Evolutionary conservation across 1,140 invertebrate genomes (phyloP), one percentile per base, ranked within the genome.

Genomic region (Philotrypesis tridentata): DNA sequence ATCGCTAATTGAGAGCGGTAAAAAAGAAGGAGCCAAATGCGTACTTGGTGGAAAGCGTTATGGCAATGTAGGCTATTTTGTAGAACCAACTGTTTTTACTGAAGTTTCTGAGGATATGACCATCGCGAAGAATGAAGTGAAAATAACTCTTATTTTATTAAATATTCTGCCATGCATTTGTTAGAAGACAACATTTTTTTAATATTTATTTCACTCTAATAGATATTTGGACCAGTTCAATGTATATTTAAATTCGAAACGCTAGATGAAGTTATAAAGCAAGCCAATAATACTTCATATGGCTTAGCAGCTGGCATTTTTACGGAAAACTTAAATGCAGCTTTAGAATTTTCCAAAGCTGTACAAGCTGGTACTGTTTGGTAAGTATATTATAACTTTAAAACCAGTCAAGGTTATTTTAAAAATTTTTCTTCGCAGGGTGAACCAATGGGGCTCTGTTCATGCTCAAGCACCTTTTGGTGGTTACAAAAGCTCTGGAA

Each of bases 241-340:
- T 92, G 92, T 68, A 94, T 96, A 48, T 87, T 95, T 17, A 95
- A 95, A 88, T 99, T 98, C 87, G 95, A 96, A 61, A 95, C 94
- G 14, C 90, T 98, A 63, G 97, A 98, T 1, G 97, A 99, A 90
- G 95, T 97, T 0, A 95, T 99, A 40, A 94, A 96, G 83, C 93
- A 97, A 76, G 95, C 97, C 1, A 98, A 99, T 88, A 93, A 96
- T 85, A 96, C 97, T 2, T 92, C 93, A 63, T 99, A 98, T 89
- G 97, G 98, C 4, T 93, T 99, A 12, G 97, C 96, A 9, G 95
- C 97, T 75, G 97, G 96, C 3, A 94, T 98, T 55, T 92, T 98
- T 27, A 98, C 97, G 12, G 96, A 96, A 65, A 94, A 98, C 89
- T 92, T 98, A 17, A 95, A 96, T 86, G 96, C 93, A 48, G 96